These are phyloP conservation scores for Nothocercus nigrocapillus DNA, from an alignment of 2,113 vertebrate species.

Conservation along the genomic window DNA sequence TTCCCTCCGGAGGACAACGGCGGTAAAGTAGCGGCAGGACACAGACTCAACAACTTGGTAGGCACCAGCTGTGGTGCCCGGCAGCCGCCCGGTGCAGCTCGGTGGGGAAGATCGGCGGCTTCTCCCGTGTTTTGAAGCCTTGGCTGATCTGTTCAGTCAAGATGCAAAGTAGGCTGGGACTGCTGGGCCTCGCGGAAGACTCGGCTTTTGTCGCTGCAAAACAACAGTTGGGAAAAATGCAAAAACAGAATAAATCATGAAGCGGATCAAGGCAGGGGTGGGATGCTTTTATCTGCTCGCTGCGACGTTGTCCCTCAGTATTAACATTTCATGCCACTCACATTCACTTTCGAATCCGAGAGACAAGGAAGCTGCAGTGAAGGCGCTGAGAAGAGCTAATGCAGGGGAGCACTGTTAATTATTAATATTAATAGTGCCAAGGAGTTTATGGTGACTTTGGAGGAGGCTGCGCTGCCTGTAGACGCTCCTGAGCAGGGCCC, in stretches of 20 bases:
- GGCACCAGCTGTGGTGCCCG: neutral
- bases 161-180: neutral
- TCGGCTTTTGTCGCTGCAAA: neutral
- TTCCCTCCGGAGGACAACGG: neutral
- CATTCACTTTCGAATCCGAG: neutral
- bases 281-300: conserved; percentile 10
- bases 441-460: neutral
- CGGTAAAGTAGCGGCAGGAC: neutral
- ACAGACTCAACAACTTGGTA: fast-evolving
- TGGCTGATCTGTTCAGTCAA: neutral
- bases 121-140: neutral
- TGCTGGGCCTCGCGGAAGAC: neutral
- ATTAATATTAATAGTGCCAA: conserved; percentile 27
- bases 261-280: neutral
- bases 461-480: neutral
- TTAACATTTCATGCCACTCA: conserved; percentile 33
- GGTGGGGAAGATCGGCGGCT: fast-evolving
- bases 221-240: neutral
- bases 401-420: conserved; percentile 33
- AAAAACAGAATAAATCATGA: conserved; percentile 42
- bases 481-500: too few species aligned
- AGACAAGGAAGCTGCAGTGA: neutral
- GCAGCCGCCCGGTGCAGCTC: fast-evolving
- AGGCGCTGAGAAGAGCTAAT: neutral
- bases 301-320: neutral